A percentile compares a stretch with the other conserved stretches of the same genome.
phyloP scores from a whole-genome alignment of 1,140 invertebrate species.

The Procambarus clarkii region DNA sequence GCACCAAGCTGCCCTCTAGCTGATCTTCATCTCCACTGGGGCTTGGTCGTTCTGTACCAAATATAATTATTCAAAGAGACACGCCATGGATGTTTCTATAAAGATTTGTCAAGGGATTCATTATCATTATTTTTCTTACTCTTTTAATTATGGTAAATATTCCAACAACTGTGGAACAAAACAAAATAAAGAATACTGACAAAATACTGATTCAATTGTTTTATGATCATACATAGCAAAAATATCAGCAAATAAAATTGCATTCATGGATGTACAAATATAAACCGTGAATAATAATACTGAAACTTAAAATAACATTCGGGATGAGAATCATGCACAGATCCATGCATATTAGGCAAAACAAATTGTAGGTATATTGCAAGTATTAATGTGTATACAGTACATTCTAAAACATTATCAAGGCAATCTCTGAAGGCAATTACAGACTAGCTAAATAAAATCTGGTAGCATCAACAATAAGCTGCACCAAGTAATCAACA shows the following conservation, averaged over 20 bases:
- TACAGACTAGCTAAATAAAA: slow-evolving; percentile 38
- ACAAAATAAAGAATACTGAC: background rate
- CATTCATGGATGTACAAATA: background rate
- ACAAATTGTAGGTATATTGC: background rate
- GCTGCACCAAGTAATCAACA: slow-evolving; percentile 7
- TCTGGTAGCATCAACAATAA: slow-evolving; percentile 17
- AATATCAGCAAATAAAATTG: background rate
- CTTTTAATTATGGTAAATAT: background rate
- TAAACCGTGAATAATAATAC: background rate
- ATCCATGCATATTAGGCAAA: slow-evolving; percentile 46
- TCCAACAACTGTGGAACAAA: background rate
- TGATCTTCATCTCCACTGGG: slow-evolving; percentile 85
- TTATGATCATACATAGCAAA: background rate
- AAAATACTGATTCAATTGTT: background rate
- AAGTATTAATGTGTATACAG: background rate
- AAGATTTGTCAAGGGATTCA: background rate
- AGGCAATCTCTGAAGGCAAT: slow-evolving; percentile 23
- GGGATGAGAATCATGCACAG: slow-evolving; percentile 45
- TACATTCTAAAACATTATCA: slow-evolving; percentile 47
- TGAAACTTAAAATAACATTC: slow-evolving; percentile 35
- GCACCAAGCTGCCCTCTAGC: slow-evolving; percentile 90
- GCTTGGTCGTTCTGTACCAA: slow-evolving; percentile 85
- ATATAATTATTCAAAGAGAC: background rate
- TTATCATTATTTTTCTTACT: background rate
- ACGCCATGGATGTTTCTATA: background rate